Conservation (phyloP, 2,113 vertebrate genomes). For the Eublepharis macularius region DNA sequence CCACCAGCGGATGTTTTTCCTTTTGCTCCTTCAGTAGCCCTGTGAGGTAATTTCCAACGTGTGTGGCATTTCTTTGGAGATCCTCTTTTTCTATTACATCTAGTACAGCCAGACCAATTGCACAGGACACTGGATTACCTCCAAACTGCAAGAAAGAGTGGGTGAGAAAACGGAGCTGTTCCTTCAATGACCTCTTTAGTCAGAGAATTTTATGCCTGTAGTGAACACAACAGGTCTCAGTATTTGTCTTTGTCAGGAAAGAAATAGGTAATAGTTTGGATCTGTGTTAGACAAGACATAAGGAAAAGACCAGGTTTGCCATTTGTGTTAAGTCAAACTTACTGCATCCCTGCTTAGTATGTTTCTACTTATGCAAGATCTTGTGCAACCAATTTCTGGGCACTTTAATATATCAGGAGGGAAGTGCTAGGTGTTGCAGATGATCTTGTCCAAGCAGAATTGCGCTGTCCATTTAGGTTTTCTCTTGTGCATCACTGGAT, state of each 20-base stretch:
- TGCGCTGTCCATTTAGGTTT: not conserved
- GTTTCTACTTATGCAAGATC: too few relatives aligned
- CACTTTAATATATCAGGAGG: too few relatives aligned
- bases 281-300: too few relatives aligned
- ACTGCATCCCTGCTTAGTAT: too few relatives aligned
- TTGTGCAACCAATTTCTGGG: too few relatives aligned
- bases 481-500: not conserved
- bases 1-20: conserved; percentile 87
- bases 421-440: too few relatives aligned
- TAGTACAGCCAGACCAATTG: conserved; percentile 90
- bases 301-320: too few relatives aligned
- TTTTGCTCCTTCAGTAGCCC: conserved; percentile 82
- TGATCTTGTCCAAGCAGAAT: too few relatives aligned
- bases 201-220: not conserved
- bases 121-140: conserved; percentile 96
- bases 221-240: not conserved
- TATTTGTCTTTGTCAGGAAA: not conserved
- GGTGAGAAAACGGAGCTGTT: not conserved
- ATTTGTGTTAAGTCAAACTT: too few relatives aligned
- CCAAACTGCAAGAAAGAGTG: conserved; percentile 82
- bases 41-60: conserved; percentile 84
- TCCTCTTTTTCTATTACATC: conserved; percentile 90
- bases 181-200: not conserved
- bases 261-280: not conserved
- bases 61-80: conserved; percentile 86